These are phyloP conservation scores for Venustaconcha ellipsiformis DNA, from an alignment of 1,140 invertebrate species.

Conservation along the genomic window DNA sequence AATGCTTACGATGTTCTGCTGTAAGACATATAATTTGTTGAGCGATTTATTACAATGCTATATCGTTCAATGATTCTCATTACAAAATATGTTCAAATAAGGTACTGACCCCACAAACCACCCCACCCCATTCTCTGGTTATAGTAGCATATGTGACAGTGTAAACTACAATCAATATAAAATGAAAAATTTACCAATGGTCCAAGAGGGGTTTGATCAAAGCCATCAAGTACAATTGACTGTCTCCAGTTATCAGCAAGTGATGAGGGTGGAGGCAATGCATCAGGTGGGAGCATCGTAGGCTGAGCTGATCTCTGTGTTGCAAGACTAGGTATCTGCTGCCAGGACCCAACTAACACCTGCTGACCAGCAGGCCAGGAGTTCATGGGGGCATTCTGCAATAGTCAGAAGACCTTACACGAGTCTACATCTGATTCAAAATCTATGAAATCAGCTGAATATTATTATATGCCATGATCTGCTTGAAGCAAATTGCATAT, in stretches of 20 bases:
- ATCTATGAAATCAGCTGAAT: too few relatives aligned
- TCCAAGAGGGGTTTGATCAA: conserved; percentile 71
- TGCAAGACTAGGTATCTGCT: conserved; percentile 74
- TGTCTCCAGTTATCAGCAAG: conserved; percentile 82
- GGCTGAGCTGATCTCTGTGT: conserved; percentile 35
- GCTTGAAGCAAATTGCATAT: too few relatives aligned
- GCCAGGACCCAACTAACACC: conserved; percentile 88
- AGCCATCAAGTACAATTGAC: conserved; percentile 78
- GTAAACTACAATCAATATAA: neutral
- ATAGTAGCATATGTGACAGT: neutral
- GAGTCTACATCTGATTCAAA: too few relatives aligned
- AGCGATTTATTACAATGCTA: too few relatives aligned
- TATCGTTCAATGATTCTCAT: too few relatives aligned
- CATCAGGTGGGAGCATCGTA: conserved; percentile 78
- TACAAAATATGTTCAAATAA: too few relatives aligned
- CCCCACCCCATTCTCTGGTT: neutral
- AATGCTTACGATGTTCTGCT: too few relatives aligned
- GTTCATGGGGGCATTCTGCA: conserved; percentile 82
- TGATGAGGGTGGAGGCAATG: conserved; percentile 73
- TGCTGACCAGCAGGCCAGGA: conserved; percentile 82
- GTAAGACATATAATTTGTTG: too few relatives aligned
- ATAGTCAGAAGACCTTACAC: conserved; percentile 19
- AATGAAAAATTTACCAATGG: conserved; percentile 72
- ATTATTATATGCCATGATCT: too few relatives aligned
- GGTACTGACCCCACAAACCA: neutral